Evolutionary conservation across 2,888 invertebrate genomes (phyloP).

Genomic region (Patella ulyssiponensis): DNA sequence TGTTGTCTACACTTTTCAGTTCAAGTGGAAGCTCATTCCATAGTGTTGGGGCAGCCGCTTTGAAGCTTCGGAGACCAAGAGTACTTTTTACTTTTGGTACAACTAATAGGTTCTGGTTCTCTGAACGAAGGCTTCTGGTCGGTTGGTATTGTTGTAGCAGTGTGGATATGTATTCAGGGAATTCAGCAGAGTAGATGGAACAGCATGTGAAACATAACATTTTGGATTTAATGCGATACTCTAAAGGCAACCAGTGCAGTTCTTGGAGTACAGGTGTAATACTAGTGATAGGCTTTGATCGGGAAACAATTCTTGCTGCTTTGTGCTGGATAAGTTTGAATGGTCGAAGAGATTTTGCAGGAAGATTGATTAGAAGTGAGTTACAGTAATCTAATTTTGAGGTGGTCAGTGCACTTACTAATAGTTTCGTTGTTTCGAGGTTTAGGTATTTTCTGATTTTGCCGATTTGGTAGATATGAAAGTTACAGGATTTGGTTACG

Average conservation of each 20-base stretch:
- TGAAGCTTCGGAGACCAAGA: too few relatives aligned
- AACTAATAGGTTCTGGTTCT: too few relatives aligned
- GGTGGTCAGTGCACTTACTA: background rate
- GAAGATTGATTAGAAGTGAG: background rate
- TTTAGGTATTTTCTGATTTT: conserved; percentile 5
- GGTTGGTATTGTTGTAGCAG: background rate
- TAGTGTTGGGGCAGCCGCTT: too few relatives aligned
- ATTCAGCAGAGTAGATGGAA: background rate
- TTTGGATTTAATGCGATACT: conserved; percentile 8
- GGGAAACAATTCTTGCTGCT: conserved; percentile 15
- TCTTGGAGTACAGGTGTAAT: conserved; percentile 9
- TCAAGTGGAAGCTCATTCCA: too few relatives aligned
- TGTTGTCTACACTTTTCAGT: too few relatives aligned
- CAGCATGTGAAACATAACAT: conserved; percentile 4
- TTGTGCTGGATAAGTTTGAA: conserved; percentile 9
- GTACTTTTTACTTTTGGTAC: too few relatives aligned
- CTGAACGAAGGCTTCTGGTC: too few relatives aligned
- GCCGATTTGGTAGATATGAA: conserved; percentile 13
- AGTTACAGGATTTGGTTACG: background rate
- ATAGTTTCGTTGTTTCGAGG: background rate
- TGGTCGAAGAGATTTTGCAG: conserved; percentile 1
- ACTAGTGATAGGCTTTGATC: background rate
- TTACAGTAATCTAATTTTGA: conserved; percentile 13
- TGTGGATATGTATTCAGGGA: background rate
- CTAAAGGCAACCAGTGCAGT: conserved; percentile 16